Percentiles rank a stretch among this genome's conserved stretches.
phyloP scores from a whole-genome alignment of 2,797 vertebrate species.

The Premnoplex brunnescens region DNA sequence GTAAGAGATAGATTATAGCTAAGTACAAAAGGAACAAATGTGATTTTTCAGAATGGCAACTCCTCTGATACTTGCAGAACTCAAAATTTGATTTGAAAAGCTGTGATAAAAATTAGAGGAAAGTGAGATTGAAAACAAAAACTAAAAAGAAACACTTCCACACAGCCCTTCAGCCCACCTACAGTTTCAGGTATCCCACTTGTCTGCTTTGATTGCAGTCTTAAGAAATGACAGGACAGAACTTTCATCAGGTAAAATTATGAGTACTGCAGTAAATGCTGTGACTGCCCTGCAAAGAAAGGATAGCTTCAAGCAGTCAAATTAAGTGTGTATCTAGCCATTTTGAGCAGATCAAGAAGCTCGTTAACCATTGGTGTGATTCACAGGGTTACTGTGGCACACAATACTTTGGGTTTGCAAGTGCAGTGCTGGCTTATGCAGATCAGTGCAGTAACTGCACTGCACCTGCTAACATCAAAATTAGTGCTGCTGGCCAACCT shows the following conservation, averaged over 20 bases:
- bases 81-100: background rate
- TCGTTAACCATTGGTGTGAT: background rate
- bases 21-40: background rate
- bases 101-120: background rate
- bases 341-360: background rate
- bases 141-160: background rate
- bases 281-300: background rate
- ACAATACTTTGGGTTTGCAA: background rate
- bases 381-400: background rate
- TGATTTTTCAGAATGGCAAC: background rate
- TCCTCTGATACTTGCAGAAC: background rate
- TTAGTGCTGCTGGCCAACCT: background rate
- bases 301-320: background rate
- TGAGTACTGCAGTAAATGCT: background rate
- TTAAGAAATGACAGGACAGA: background rate
- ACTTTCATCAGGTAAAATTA: background rate
- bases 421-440: background rate
- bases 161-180: background rate
- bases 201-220: background rate
- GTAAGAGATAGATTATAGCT: background rate
- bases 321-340: background rate
- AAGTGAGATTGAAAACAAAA: background rate
- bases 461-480: background rate
- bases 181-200: background rate
- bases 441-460: background rate